These are phyloP conservation scores for Glaucidium brasilianum DNA, from an alignment of 2,113 vertebrate genomes.

Conservation along the genomic window DNA sequence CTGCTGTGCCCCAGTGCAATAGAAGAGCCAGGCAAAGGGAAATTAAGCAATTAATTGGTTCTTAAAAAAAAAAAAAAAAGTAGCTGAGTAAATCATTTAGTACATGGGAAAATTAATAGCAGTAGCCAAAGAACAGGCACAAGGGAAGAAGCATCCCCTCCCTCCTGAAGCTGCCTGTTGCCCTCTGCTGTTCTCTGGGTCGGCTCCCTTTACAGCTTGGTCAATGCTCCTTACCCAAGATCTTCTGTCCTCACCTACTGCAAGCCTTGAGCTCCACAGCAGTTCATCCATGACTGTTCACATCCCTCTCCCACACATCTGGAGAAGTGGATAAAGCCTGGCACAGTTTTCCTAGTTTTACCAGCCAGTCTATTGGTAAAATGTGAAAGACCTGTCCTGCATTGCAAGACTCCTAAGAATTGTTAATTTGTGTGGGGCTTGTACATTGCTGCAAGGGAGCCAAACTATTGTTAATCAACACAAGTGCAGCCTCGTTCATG, in stretches of 20 bases:
- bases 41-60: constrained; percentile 60
- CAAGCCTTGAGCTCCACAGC: background rate
- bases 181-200: background rate
- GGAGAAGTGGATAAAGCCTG: background rate
- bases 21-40: constrained; percentile 34
- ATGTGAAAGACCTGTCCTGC: background rate
- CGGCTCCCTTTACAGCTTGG: background rate
- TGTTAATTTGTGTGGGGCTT: background rate
- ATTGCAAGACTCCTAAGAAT: background rate
- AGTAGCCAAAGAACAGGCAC: background rate
- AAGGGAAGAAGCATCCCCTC: background rate
- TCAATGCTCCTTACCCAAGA: background rate
- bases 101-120: background rate
- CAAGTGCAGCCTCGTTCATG: background rate
- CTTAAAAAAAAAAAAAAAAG: background rate
- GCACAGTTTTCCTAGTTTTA: background rate
- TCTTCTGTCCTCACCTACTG: background rate
- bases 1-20: constrained; percentile 31
- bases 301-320: background rate
- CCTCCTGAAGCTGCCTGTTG: background rate
- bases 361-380: background rate
- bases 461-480: background rate
- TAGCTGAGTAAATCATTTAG: background rate
- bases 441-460: background rate
- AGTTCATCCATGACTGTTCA: background rate